Conservation (phyloP, 2,797 vertebrate species). For the Astyanax mexicanus region DNA sequence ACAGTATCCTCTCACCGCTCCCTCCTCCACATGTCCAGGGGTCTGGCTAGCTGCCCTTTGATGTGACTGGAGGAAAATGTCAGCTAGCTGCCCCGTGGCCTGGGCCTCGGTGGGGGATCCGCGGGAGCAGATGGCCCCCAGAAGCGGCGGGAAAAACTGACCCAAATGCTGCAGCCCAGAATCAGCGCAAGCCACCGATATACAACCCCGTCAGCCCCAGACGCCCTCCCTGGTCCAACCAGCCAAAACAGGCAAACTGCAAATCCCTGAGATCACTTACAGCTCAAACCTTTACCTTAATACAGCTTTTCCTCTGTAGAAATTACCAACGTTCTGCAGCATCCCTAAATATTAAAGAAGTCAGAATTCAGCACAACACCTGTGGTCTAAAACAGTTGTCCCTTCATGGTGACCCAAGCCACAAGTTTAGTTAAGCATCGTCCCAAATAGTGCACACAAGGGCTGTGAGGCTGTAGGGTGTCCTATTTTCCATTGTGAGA, state of each 20-base stretch:
- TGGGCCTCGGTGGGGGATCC: slow-evolving; percentile 75
- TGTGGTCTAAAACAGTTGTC: too few relatives aligned
- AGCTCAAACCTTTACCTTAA: background rate
- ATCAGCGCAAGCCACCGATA: background rate
- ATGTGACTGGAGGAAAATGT: slow-evolving; percentile 51
- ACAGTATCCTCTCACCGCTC: background rate
- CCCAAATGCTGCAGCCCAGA: slow-evolving; percentile 54
- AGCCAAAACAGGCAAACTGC: background rate
- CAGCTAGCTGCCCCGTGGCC: slow-evolving; percentile 70
- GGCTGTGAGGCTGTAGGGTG: too few relatives aligned
- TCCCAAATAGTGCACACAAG: too few relatives aligned
- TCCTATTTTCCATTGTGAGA: too few relatives aligned
- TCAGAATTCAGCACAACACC: too few relatives aligned
- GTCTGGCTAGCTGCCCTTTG: background rate
- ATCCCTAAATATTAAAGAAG: too few relatives aligned
- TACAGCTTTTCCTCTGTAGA: background rate
- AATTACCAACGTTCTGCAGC: too few relatives aligned
- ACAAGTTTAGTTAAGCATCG: too few relatives aligned
- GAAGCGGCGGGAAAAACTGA: slow-evolving; percentile 79
- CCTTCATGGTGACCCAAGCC: too few relatives aligned
- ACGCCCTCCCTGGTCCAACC: background rate
- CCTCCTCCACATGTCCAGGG: background rate
- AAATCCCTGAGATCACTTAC: background rate
- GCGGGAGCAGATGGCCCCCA: slow-evolving; percentile 81
- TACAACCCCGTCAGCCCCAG: background rate